Base-by-base conservation (phyloP, 2,888 invertebrate species). In the Agrochola macilenta region DNA sequence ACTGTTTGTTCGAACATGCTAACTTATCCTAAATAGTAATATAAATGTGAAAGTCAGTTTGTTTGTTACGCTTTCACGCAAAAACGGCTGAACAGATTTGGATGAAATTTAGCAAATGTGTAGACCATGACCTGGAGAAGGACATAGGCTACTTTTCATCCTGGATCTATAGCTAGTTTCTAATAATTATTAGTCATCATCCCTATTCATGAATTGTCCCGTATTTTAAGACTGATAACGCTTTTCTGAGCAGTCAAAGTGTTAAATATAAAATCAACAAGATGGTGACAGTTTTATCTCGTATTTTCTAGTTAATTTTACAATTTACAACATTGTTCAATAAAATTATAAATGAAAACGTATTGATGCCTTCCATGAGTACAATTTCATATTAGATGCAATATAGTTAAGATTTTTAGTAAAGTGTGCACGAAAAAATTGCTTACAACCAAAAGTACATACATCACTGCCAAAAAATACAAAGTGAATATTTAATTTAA, bases 321-420 rank as follows among this genome's bases (percentile, higher is more conserved):
- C 82, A 88, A 84, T 86, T 79, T 81, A 87, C 76, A 86, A 78
- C 69, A 74, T 73, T 85, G 66, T 88, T 85, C 69, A 76, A 71
- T 74, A 69, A 65, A 69, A 69, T 70, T 68, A 76, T 61, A 30
- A 84, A 58, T 81, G 79, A 39, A 79, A 81, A 81, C 76, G 77
- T 84, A 82, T 86, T 84, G 86, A 90, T 91, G 93, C 93, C 92
- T 93, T 93, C 83, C 76, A 88, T 81, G 82, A 93, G 94, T 93
- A 93, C 93, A 93, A 93, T 89, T 90, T 87, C 70, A 85, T 86
- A 85, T 86, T 87, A 88, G 69, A 88, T 87, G 85, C 87, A 88
- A 86, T 89, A 89, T 85, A 87, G 66, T 77, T 84, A 86, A 89
- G 82, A 39, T 71, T 58, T 82, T 74, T 61, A 76, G 70, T 85